Base-by-base conservation (phyloP, 2,797 vertebrate genomes). In the Molossus alvarezi region DNA sequence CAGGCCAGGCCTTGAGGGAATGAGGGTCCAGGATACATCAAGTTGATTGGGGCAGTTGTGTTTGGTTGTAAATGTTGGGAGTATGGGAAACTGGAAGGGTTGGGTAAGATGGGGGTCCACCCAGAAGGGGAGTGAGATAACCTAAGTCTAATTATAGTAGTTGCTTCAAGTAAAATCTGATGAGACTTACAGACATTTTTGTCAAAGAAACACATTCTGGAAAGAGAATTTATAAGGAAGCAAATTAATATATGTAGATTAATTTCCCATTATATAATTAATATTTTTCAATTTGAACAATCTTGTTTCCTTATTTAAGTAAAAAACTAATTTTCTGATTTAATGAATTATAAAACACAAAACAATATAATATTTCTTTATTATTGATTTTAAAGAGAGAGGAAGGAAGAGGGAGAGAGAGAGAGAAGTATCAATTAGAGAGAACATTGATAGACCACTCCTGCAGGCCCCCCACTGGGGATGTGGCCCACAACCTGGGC, bases 341-440 rank as follows among this genome's bases (percentile, higher is more conserved):
- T 45, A 45, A 79, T 81, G 53, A 92, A 89, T 80, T 62, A 69
- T 90, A 81, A 96, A 89, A 86, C 90, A 81, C 10, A 92, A 41
- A 64, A 45, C 41, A 45, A 45, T 45, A 45, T 53, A 53, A 53
- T 45, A 45, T 45, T 45, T 45, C 41, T 45, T 25, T 58, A 7
- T 20, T 20, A 60, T 60, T 60, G 58, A 23, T 60, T 60, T 60
- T 21, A 23, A 21, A 60, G 58, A 23, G 58, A 23, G 58, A 60
- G 58, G 21, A 21, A 60, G 58, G 27, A 67, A 65, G 57, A 21
- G 58, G 21, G 21, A 9, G 58, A 60, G 58, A 60, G 41, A 45
- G 58, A 60, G 20, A 60, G 58, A 60, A 60, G 23, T 21, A 9
- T 60, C 21, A 9, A 60, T 20, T 67, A 58, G 84, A 51, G 58